phyloP scores from a whole-genome alignment of 2,888 invertebrate genomes.

The Rhingia campestris region DNA sequence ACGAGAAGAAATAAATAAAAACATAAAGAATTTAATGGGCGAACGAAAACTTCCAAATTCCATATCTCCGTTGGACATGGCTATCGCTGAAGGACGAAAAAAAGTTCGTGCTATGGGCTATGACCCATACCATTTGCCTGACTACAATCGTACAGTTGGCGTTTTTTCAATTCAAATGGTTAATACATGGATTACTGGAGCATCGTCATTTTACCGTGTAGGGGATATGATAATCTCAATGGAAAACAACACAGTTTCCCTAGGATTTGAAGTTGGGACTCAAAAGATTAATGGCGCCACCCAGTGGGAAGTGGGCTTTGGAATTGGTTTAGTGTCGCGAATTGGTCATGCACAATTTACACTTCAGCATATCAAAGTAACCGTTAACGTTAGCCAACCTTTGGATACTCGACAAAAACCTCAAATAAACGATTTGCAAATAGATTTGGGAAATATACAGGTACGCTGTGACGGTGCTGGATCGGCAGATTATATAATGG shows the following conservation, averaged over 20 bases:
- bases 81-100: slow-evolving; percentile 89
- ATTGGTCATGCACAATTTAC: slow-evolving; percentile 90
- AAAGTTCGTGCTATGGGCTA: slow-evolving; percentile 86
- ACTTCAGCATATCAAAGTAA: slow-evolving; percentile 89
- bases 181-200: slow-evolving; percentile 90
- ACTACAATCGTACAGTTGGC: slow-evolving; percentile 89
- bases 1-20: slow-evolving; percentile 88
- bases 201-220: slow-evolving; percentile 91
- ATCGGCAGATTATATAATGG: slow-evolving; percentile 92
- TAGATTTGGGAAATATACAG: slow-evolving; percentile 93
- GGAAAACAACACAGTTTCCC: slow-evolving; percentile 87
- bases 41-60: slow-evolving; percentile 91
- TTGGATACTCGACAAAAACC: slow-evolving; percentile 90
- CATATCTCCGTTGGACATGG: slow-evolving; percentile 92
- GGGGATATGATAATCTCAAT: slow-evolving; percentile 90
- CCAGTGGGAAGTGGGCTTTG: slow-evolving; percentile 89
- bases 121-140: slow-evolving; percentile 90
- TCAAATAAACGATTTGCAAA: slow-evolving; percentile 88
- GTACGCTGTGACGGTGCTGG: slow-evolving; percentile 92
- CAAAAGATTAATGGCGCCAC: slow-evolving; percentile 90
- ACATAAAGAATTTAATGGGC: slow-evolving; percentile 87
- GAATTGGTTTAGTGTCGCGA: slow-evolving; percentile 87
- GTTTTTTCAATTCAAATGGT: slow-evolving; percentile 87
- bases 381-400: slow-evolving; percentile 88
- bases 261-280: slow-evolving; percentile 88